phyloP scores from a whole-genome alignment of 2,888 invertebrate species.

The Leptinotarsa tumamoca region DNA sequence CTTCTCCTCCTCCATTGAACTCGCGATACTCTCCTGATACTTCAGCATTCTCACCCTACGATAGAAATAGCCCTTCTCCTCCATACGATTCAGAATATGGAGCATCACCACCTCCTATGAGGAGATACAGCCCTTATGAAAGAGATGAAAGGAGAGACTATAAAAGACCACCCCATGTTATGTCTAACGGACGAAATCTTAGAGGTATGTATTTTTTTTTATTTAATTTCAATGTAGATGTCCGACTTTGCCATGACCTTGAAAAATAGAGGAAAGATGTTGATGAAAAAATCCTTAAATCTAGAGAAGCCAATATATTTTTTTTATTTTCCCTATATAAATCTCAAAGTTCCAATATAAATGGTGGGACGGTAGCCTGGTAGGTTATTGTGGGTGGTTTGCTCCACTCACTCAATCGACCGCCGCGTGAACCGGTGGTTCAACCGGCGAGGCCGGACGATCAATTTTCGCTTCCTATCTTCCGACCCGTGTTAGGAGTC shows the following conservation, averaged over 20 bases:
- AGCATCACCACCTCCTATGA: slow-evolving; percentile 71
- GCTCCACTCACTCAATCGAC: too few relatives aligned
- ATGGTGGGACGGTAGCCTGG: too few relatives aligned
- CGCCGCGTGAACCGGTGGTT: fast-evolving
- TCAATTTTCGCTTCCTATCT: too few relatives aligned
- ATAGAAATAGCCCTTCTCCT: slow-evolving; percentile 74
- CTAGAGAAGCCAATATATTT: too few relatives aligned
- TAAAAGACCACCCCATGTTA: slow-evolving; percentile 57
- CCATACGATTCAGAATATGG: slow-evolving; percentile 75
- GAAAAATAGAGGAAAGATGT: too few relatives aligned
- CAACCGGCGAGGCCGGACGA: too few relatives aligned
- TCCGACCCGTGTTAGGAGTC: too few relatives aligned
- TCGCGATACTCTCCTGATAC: slow-evolving; percentile 70
- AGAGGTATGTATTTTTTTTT: slow-evolving; percentile 53
- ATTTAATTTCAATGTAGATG: background rate
- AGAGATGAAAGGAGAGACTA: slow-evolving; percentile 61
- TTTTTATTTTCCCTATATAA: too few relatives aligned
- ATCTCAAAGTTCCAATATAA: too few relatives aligned
- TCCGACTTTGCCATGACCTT: too few relatives aligned
- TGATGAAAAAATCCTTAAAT: too few relatives aligned
- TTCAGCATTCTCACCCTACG: slow-evolving; percentile 64
- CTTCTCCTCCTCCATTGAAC: slow-evolving; percentile 67
- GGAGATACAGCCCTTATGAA: slow-evolving; percentile 64
- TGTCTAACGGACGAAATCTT: slow-evolving; percentile 58
- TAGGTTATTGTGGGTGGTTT: too few relatives aligned